A percentile compares a stretch with the other conserved stretches of the same genome.
Evolutionary conservation across 2,113 vertebrate species (phyloP).

Genomic region (Brachypteracias leptosomus): DNA sequence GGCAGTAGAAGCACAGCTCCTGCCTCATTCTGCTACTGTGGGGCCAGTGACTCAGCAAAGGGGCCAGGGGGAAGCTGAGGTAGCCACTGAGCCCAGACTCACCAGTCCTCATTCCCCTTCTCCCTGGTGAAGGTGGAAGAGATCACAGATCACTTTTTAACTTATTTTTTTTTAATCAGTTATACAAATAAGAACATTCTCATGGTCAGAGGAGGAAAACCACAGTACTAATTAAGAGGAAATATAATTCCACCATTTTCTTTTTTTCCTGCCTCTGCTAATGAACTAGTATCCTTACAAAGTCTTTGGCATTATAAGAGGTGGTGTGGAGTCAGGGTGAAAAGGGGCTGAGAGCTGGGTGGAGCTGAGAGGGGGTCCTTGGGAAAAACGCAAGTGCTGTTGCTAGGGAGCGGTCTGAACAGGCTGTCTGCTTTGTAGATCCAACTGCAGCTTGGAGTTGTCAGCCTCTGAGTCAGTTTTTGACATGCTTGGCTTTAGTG

Average conservation of each 20-base stretch:
- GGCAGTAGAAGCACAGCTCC: neutral
- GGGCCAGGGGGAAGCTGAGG: neutral
- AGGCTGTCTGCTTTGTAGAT: neutral
- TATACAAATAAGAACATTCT: neutral
- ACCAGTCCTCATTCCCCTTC: neutral
- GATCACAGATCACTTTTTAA: neutral
- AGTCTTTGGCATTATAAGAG: neutral
- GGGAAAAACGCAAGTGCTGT: neutral
- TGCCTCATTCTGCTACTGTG: neutral
- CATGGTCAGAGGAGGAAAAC: neutral
- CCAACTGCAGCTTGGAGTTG: neutral
- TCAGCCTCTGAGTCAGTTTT: neutral
- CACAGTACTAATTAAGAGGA: neutral
- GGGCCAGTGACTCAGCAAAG: neutral
- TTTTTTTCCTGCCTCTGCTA: neutral
- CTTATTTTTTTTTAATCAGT: neutral
- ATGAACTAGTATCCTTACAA: neutral
- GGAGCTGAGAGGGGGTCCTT: neutral
- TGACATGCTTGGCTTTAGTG: neutral
- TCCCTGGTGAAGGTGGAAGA: neutral
- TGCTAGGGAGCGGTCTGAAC: neutral
- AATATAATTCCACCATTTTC: neutral
- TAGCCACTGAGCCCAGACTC: neutral
- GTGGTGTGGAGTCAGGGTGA: neutral
- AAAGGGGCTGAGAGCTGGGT: neutral